A percentile compares a stretch with the other conserved stretches of the same genome.
phyloP scores from a whole-genome alignment of 2,888 invertebrate genomes.

The Eledone cirrhosa region DNA sequence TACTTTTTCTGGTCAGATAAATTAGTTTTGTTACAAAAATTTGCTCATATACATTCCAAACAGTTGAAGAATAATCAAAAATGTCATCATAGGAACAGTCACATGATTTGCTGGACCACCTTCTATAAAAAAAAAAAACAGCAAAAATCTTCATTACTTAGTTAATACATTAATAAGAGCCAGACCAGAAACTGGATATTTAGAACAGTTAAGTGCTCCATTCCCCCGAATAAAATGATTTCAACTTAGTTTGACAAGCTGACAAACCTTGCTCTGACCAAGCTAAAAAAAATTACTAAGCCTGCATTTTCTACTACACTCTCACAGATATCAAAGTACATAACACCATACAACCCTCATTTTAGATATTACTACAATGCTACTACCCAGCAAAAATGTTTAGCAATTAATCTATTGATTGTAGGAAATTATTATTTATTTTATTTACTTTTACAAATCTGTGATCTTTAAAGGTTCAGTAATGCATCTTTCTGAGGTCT shows the following conservation, averaged over 20 bases:
- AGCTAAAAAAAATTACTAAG: no score
- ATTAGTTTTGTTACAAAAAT: not conserved
- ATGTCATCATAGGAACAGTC: not conserved
- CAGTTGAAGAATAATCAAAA: not conserved
- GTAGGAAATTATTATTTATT: no score
- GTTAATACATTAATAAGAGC: no score
- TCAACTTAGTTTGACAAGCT: no score
- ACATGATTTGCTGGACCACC: slow-evolving; percentile 1
- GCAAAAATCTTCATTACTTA: not conserved
- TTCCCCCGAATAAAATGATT: not conserved
- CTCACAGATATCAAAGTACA: not conserved
- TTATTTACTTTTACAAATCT: no score
- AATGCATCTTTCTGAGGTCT: no score
- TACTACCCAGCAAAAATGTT: no score
- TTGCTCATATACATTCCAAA: slow-evolving; percentile 6
- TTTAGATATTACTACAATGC: no score
- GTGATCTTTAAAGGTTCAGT: no score
- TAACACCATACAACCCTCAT: no score
- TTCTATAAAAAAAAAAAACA: not conserved
- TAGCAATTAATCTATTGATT: no score
- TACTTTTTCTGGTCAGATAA: not conserved
- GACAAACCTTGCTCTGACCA: not conserved
- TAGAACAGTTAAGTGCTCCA: not conserved
- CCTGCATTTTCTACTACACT: not conserved
- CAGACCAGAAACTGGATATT: not conserved